Base-by-base conservation (phyloP, 92 coral and sea anemone genomes). In the Bergia puertoricense region DNA sequence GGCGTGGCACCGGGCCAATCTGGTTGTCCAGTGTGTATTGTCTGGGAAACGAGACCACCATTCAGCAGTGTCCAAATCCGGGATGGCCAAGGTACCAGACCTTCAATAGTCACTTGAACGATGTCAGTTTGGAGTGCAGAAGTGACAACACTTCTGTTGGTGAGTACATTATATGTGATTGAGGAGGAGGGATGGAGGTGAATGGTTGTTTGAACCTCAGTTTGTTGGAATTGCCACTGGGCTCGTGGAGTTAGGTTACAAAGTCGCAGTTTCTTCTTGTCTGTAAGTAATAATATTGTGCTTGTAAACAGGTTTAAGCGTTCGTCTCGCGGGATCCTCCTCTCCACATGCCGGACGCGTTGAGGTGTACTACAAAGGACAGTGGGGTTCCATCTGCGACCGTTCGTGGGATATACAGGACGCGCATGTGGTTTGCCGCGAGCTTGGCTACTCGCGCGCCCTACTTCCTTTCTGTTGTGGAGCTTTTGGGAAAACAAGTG, bases 41-140 rank as follows among this genome's bases (percentile, higher is more conserved):
- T 40, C 66, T 23, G 40, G 84, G 84, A 54, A 80, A 80, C 23
- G 84, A 80, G 20, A 50, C 68, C 5, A 46, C 84, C 23, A 80
- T 80, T 54, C 46, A 80, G 20, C 68, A 80, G 9, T 80, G 84
- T 37, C 68, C 84, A 0, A 51, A 80, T 15, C 84, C 22, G 8
- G 68, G 68, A 36, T 80, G 45, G 71, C 67, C 71, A 13, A 5
- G 8, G 20, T 51, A 37, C 44, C 16, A 8, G 0, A 51, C 16
- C 7, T 51, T 15, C 42, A 37, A 74, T 43, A 14, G 78, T 74
- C 68, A 50, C 39, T 46, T 9, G 10, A 45, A 54, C 30, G 84
- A 80, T 54, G 84, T 80, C 14, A 80, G 84, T 37, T 51, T 80
- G 84, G 84, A 80, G 84, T 80, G 84, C 67, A 80, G 23, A 20